Evolutionary conservation across 2,888 invertebrate genomes (phyloP), one percentile per base, ranked within the genome.

Genomic region (Ophion obscuratus): DNA sequence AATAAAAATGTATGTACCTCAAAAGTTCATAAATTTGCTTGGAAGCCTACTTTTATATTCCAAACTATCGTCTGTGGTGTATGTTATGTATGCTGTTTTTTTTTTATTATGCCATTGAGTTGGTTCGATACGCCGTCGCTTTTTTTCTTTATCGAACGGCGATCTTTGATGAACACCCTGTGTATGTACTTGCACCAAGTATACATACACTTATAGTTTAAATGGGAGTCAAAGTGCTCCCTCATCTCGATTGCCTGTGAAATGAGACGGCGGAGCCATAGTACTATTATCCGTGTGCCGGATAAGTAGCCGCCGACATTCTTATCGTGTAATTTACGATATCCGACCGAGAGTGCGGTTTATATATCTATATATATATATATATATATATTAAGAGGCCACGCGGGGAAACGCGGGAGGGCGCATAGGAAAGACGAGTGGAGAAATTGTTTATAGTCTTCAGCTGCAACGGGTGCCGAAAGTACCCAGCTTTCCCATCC

Each of bases 311-410:
- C 76, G 88, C 87, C 88, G 88, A 88, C 88, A 88, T 88, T 87
- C 90, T 91, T 91, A 91, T 91, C 91, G 88, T 83, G 81, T 89
- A 89, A 90, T 91, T 91, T 91, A 91, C 89, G 91, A 90, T 88
- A 86, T 86, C 84, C 81, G 75, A 80, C 83, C 47, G 82, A 40
- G 82, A 66, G 59, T 67, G 79, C 75, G 64, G 31, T 71, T 31
- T 31, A 31, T 31, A 31, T 31, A 31, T 31, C 3, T 31, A 31
- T 36, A 40, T 59, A 81, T 84, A 78, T 70, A 61, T 64, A 76
- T 53, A 71, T 44, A 77, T 31, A 40, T 20, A 27, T 53, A 53
- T 71, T 31, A 71, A 71, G 57, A 71, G 71, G 57, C 71, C n/a
- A 27, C 3, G 57, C 17, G 71, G 67, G 27, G 31, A 40, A 31